Conservation (phyloP, 2,113 vertebrate genomes). For the Trematocara zebra region DNA sequence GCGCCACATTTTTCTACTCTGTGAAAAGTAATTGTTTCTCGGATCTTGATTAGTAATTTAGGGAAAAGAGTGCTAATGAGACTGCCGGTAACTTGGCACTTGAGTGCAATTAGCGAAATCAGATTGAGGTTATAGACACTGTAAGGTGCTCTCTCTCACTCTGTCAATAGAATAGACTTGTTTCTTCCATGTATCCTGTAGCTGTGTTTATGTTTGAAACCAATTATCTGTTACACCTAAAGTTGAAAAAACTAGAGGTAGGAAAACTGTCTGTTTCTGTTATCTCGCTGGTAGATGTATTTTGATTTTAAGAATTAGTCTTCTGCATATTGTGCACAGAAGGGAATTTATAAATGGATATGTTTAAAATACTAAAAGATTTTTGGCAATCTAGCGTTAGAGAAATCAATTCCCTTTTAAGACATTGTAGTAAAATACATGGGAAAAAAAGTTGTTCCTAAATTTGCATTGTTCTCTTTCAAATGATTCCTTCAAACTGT, state of each 20-base stretch:
- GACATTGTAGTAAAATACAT: not conserved
- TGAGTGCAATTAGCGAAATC: constrained; percentile 67
- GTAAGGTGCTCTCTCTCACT: not conserved
- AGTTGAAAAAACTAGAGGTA: not conserved
- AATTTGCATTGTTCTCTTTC: not conserved
- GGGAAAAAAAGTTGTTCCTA: fast-evolving
- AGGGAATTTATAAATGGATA: not conserved
- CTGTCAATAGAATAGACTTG: constrained; percentile 56
- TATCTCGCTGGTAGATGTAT: not conserved
- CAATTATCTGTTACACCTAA: not conserved
- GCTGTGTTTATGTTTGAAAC: constrained; percentile 5
- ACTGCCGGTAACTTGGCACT: constrained; percentile 61
- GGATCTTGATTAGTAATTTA: constrained; percentile 66
- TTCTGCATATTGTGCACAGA: not conserved
- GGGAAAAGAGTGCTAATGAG: constrained; percentile 59
- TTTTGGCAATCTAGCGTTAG: not conserved
- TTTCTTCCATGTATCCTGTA: not conserved
- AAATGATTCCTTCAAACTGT: not conserved
- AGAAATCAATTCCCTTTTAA: not conserved
- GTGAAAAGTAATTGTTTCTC: constrained; percentile 59
- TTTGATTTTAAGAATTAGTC: not conserved
- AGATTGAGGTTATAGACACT: constrained; percentile 49
- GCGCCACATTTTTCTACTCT: constrained; percentile 4
- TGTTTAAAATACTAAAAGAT: not conserved
- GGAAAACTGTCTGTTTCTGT: not conserved